Evolutionary conservation across 2,888 invertebrate genomes (phyloP).

Genomic region (Hypomecis punctinalis): DNA sequence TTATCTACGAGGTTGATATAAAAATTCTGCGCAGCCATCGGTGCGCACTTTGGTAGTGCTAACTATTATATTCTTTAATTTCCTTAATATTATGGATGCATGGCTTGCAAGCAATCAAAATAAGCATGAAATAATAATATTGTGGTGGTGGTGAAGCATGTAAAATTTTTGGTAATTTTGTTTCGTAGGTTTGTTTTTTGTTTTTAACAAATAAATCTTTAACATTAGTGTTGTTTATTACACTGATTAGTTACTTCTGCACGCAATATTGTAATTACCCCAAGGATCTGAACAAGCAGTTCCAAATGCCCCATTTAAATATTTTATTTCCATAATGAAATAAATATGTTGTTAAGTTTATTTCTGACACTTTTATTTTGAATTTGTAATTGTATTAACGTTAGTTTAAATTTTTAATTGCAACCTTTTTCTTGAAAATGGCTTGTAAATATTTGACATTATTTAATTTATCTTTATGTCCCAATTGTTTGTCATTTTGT

Average conservation of each 20-base stretch:
- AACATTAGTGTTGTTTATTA: conserved; percentile 25
- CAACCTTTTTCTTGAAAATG: background rate
- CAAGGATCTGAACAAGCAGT: background rate
- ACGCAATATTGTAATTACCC: conserved; percentile 25
- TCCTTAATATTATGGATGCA: background rate
- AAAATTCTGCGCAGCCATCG: too few species aligned
- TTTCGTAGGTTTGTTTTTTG: conserved; percentile 5
- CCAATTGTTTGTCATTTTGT: background rate
- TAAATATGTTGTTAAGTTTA: conserved; percentile 5
- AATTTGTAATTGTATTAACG: background rate
- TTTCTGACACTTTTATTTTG: background rate
- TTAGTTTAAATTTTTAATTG: background rate
- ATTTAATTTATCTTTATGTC: background rate
- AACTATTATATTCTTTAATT: too few species aligned
- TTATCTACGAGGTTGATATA: too few species aligned
- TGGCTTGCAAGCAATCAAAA: background rate
- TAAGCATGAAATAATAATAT: background rate
- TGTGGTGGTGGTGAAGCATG: conserved; percentile 16
- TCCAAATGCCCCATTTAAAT: conserved; percentile 7
- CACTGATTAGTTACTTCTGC: conserved; percentile 20
- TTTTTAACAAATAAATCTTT: conserved; percentile 12
- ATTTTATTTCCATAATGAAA: conserved; percentile 14
- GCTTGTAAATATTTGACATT: too few species aligned
- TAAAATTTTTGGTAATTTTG: conserved; percentile 1
- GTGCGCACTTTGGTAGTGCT: too few species aligned